These are phyloP conservation scores for Amphilophus citrinellus DNA, from an alignment of 2,113 vertebrate genomes.

Conservation along the genomic window DNA sequence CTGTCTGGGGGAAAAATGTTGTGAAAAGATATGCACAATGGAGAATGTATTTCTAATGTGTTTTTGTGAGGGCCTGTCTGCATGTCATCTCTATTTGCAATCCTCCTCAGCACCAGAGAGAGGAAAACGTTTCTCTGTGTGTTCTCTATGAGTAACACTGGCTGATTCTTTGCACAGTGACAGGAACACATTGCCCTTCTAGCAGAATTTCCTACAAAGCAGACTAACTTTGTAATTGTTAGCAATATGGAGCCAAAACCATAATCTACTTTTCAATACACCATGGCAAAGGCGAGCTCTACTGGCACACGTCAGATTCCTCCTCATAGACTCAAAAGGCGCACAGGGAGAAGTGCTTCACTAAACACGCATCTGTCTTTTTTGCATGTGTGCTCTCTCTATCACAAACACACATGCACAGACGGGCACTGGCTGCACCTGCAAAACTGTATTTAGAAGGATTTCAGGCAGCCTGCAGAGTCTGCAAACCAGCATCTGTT, in stretches of 20 bases:
- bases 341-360: conserved; percentile 5
- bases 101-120: conserved; percentile 27
- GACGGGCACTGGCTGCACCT: conserved; percentile 11
- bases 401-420: background rate
- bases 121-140: conserved; percentile 23
- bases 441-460: conserved; percentile 28
- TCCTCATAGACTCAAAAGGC: conserved; percentile 22
- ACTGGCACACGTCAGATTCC: conserved; percentile 17
- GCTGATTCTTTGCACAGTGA: conserved; percentile 27
- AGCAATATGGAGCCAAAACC: conserved; percentile 58
- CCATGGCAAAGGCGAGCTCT: conserved; percentile 27
- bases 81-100: conserved; percentile 43
- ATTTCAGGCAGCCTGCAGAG: conserved; percentile 27
- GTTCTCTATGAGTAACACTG: conserved; percentile 35
- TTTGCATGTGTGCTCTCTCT: background rate
- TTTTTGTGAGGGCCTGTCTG: conserved; percentile 46
- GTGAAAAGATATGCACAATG: conserved; percentile 58
- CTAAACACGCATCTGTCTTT: no score
- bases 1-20: conserved; percentile 33
- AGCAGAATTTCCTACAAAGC: conserved; percentile 52
- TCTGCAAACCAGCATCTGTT: conserved; percentile 42
- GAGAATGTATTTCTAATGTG: conserved; percentile 50
- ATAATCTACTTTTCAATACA: conserved; percentile 66
- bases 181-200: conserved; percentile 42
- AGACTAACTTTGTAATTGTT: conserved; percentile 66